Evolutionary conservation across 2,888 invertebrate species (phyloP).

Genomic region (Galeruca laticollis): DNA sequence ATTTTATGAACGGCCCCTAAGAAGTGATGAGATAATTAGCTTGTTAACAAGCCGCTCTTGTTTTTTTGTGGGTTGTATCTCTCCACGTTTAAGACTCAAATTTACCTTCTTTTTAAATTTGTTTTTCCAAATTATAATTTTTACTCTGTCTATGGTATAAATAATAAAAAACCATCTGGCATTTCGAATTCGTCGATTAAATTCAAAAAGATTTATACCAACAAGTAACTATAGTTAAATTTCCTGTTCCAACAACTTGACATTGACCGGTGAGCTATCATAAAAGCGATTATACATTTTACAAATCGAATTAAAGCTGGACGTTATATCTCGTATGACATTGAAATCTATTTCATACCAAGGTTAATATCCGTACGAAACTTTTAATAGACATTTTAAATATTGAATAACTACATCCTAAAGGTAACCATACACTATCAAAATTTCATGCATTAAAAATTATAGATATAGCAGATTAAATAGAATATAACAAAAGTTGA

Average conservation of each 20-base stretch:
- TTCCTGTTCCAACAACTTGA: slow-evolving; percentile 37
- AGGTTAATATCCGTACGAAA: slow-evolving; percentile 46
- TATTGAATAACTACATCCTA: slow-evolving; percentile 41
- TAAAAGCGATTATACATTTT: slow-evolving; percentile 38
- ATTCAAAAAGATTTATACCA: slow-evolving; percentile 5
- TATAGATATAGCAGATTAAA: too few relatives aligned
- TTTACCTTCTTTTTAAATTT: too few relatives aligned
- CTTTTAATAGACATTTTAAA: slow-evolving; percentile 45
- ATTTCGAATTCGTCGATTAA: neutral
- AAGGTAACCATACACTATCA: neutral
- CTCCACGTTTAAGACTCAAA: too few relatives aligned
- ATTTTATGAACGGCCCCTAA: too few relatives aligned
- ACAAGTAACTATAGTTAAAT: slow-evolving; percentile 11
- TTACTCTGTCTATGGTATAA: too few relatives aligned
- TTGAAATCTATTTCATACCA: slow-evolving; percentile 49
- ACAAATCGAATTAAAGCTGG: slow-evolving; percentile 42
- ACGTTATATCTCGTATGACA: slow-evolving; percentile 43
- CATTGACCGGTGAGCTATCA: slow-evolving; percentile 40
- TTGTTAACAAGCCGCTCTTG: too few relatives aligned
- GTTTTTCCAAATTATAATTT: too few relatives aligned
- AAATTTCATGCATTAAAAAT: neutral
- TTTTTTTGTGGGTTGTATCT: too few relatives aligned
- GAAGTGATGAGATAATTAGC: too few relatives aligned
- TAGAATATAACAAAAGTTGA: too few relatives aligned
- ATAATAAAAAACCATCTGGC: neutral